A percentile compares a stretch with the other conserved stretches of the same genome.
Evolutionary conservation across 2,113 vertebrate species (phyloP).

Genomic region (Halcyon senegalensis): DNA sequence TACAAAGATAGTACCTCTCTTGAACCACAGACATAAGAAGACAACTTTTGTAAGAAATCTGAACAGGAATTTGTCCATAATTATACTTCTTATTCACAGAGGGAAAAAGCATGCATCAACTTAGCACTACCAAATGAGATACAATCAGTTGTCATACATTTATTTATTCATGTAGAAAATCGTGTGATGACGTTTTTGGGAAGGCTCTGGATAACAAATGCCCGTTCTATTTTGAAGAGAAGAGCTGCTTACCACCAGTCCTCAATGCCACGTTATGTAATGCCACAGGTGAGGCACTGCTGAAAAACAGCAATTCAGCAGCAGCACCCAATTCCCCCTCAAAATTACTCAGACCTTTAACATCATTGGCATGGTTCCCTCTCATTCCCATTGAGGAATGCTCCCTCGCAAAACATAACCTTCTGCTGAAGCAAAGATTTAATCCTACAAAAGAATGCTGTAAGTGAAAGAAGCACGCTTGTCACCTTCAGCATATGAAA

Average conservation of each 20-base stretch:
- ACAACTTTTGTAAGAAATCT: neutral
- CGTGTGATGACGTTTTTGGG: neutral
- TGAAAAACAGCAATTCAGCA: neutral
- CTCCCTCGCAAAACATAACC: neutral
- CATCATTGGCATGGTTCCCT: neutral
- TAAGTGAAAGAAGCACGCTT: neutral
- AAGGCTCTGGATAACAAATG: neutral
- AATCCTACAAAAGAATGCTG: neutral
- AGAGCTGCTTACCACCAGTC: neutral
- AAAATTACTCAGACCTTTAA: neutral
- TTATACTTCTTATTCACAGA: neutral
- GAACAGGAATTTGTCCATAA: neutral
- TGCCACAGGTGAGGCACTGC: neutral
- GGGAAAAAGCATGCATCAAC: neutral
- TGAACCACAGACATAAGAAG: neutral
- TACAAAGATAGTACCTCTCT: neutral
- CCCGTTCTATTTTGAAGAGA: neutral
- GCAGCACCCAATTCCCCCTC: neutral
- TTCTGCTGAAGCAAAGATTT: neutral
- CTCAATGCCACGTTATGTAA: neutral
- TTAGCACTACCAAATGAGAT: neutral
- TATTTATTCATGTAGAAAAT: neutral
- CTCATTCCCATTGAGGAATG: neutral
- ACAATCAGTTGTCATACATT: neutral
- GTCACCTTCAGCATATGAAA: neutral